Evolutionary conservation across 2,113 vertebrate species (phyloP).

Genomic region (Chamaea fasciata): DNA sequence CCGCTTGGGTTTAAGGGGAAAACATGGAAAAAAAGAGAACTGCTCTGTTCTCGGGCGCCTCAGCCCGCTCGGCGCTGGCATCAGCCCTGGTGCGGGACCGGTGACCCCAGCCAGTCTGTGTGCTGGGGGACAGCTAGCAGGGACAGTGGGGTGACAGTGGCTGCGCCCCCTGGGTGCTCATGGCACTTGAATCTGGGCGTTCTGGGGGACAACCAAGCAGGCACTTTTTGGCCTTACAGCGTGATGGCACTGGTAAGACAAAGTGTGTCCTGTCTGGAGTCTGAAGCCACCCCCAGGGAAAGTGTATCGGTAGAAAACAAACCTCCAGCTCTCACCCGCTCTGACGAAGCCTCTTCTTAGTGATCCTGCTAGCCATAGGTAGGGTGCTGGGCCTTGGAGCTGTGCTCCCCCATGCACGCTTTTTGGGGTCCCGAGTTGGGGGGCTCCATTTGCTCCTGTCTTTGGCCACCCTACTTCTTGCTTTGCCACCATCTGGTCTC

Average conservation of each 20-base stretch:
- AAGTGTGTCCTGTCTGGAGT: neutral
- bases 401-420: accelerated
- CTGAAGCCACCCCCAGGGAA: neutral
- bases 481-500: accelerated
- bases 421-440: neutral
- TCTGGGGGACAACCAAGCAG: neutral
- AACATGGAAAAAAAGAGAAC: constrained; percentile 20
- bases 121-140: neutral
- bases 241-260: neutral
- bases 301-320: accelerated
- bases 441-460: neutral
- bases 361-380: accelerated
- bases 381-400: neutral
- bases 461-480: neutral
- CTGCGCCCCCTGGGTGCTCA: neutral
- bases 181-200: neutral
- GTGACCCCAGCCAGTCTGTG: neutral
- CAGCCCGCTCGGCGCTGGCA: neutral
- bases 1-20: constrained; percentile 11
- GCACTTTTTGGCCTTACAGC: neutral
- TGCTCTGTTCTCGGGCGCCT: neutral
- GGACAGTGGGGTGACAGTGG: neutral
- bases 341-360: neutral
- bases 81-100: accelerated
- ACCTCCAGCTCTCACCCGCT: accelerated